Evolutionary conservation across 2,113 vertebrate genomes (phyloP).

Genomic region (Spea multiplicata): DNA sequence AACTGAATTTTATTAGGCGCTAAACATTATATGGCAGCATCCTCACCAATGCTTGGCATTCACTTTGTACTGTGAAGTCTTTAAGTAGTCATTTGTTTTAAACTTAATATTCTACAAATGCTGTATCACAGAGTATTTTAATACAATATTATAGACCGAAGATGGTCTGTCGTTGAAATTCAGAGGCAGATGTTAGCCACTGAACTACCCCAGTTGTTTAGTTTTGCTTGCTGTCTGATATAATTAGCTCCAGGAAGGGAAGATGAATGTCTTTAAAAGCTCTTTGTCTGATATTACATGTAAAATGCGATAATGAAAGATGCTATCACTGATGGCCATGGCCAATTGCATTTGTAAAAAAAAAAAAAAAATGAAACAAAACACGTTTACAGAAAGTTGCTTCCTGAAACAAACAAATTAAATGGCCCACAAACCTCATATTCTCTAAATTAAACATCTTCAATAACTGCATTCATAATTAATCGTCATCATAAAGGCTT

Average conservation of each 20-base stretch:
- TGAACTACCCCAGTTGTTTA: constrained; percentile 29
- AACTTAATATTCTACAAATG: not conserved
- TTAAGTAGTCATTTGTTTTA: no score
- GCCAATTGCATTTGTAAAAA: constrained; percentile 19
- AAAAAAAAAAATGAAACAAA: not conserved
- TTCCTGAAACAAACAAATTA: not conserved
- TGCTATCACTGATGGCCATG: constrained; percentile 10
- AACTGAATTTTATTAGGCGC: no score
- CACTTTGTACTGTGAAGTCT: no score
- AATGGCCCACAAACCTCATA: not conserved
- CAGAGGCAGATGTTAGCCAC: constrained; percentile 27
- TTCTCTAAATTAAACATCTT: not conserved
- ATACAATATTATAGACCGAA: not conserved
- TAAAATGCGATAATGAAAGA: constrained; percentile 29
- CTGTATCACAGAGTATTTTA: not conserved
- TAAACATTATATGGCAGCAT: no score
- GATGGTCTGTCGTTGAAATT: constrained; percentile 3
- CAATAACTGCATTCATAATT: no score
- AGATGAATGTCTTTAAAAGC: constrained; percentile 37
- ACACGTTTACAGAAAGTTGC: constrained; percentile 11
- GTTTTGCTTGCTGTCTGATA: constrained; percentile 23
- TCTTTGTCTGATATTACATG: constrained; percentile 34
- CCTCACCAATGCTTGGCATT: no score
- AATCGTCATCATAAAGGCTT: no score
- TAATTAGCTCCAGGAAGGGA: constrained; percentile 22